phyloP scores from a whole-genome alignment of 1,140 invertebrate species.

The Drosophila carrolli region DNA sequence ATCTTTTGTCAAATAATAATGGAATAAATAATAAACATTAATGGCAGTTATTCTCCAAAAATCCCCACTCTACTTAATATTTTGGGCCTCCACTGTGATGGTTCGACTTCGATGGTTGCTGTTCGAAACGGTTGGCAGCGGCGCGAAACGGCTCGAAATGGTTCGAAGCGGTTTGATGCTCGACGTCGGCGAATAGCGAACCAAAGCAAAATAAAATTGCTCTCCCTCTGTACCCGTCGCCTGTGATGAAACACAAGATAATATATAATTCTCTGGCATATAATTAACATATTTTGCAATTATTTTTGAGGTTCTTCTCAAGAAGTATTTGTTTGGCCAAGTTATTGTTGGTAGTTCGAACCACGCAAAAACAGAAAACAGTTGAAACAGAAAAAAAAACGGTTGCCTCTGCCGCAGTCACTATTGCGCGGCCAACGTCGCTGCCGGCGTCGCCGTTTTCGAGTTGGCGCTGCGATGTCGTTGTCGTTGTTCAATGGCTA shows the following conservation, averaged over 20 bases:
- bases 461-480: constrained; percentile 49
- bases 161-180: neutral
- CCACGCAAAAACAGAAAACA: neutral
- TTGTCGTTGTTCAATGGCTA: constrained; percentile 69
- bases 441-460: constrained; percentile 32
- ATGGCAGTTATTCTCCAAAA: neutral
- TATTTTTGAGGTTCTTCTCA: no score
- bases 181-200: neutral
- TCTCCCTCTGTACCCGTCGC: neutral
- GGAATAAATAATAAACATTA: no score
- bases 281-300: no score
- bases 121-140: neutral
- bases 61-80: neutral
- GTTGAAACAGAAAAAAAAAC: neutral
- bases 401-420: constrained; percentile 5
- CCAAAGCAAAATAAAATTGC: neutral
- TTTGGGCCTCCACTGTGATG: neutral
- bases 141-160: neutral
- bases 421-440: constrained; percentile 15
- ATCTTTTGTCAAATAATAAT: no score
- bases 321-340: no score
- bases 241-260: neutral
- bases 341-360: constrained; percentile 2
- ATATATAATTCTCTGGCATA: neutral
- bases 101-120: neutral